Base-by-base conservation (phyloP, 2,888 invertebrate genomes). In the Machimus atricapillus region DNA sequence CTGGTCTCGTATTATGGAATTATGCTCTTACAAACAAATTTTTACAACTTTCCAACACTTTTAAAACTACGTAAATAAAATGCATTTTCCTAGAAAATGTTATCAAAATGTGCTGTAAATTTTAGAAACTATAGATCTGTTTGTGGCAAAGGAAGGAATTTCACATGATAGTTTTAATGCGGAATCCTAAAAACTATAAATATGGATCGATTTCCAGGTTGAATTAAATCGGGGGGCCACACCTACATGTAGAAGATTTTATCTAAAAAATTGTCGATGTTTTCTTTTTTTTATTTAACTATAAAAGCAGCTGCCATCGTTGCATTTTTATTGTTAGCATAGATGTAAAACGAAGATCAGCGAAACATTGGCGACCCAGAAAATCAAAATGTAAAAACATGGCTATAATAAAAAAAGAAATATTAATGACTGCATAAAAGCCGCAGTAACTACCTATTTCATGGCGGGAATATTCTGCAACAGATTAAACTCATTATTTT, bases 401-500 rank as follows among this genome's bases (percentile, higher is more conserved):
- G 66, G 66, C 12, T 3, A 23, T 8, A 7, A 66, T 66, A 66
- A 66, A 58, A 58, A 12, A 66, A 66, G 12, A 37, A 23, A 23
- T 23, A 23, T 66, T 12, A 66, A 66, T 66, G 19, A 66, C 66
- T 66, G 23, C 66, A 66, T 66, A 66, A 66, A 66, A 66, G 19
- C 66, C 23, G 12, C 66, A 23, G 23, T 66, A 66, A 66, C 66
- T 66, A 27, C 27, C 23, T 23, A 66, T 66, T 66, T 12, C 9
- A 66, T 27, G 27, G 66, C 66, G 66, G 27, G 66, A 27, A 66
- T 66, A 66, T 66, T 19, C n/a, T 40, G 78, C 81, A 81, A 56
- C 46, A 81, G 81, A 81, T 81, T 52, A 81, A 81, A 56, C 34
- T 81, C 81, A 31, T 46, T 19, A 56, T 52, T 81, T 27, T 34